Base-by-base conservation (phyloP, 1,140 invertebrate genomes). In the Portunus trituberculatus region DNA sequence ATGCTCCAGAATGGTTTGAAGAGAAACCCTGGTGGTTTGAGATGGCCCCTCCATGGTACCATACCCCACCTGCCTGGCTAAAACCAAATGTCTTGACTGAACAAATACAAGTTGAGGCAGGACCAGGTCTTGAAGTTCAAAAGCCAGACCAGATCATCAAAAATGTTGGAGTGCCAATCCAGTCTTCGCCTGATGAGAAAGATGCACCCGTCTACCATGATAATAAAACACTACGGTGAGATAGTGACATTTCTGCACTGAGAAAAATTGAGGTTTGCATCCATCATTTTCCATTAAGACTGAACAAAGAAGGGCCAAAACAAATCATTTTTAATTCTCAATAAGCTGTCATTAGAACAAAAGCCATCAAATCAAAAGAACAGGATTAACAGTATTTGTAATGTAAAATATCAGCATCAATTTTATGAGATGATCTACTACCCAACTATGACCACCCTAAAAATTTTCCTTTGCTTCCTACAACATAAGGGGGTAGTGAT, bases 1-100 rank as follows among this genome's bases (percentile, higher is more conserved):
- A 46, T 0, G 8, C 29, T 6, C 86, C 82, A 46, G 8, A 7
- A 4, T 93, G 92, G 86, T 86, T 82, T 52, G n/a, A 82, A 6
- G 25, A 52, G 45, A 82, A 20, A 82, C 92, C 83, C 8, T 82
- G 67, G 89, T 91, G 89, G 89, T 59, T 59, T 45, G 48, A 91
- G 20, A 28, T 31, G 29, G 46, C 89, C 46, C 89, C 89, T 4
- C 46, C 89, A 39, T 89, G 87, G 87, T 89, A n/a, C 39, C 87
- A 89, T 6, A 92, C 46, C 25, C 6, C 29, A 25, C 76, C 84
- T 28, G 16, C 84, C 46, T 93, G 92, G 83, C n/a, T 20, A 48
- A 86, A 59, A 67, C n/a, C 45, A 28, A 45, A 91, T 46, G 31
- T 25, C 2, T 8, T 89, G 20, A n/a, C 31, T 46, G 87, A 89